phyloP scores from a whole-genome alignment of 37 sponge, comb jelly and placozoan species.

The Mnemiopsis leidyi region DNA sequence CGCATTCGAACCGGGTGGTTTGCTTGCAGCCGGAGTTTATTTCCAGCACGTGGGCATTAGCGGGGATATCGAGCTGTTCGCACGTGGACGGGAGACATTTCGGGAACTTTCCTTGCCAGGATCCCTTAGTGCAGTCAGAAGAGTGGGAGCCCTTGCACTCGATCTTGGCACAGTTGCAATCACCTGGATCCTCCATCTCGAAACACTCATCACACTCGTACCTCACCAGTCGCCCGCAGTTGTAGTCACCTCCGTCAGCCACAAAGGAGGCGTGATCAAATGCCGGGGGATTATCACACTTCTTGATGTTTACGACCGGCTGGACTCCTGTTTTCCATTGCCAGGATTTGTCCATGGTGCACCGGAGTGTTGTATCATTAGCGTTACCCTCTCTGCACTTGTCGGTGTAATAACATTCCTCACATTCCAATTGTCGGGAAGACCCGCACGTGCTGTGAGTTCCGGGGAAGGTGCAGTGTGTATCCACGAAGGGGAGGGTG shows the following conservation, averaged over 20 bases:
- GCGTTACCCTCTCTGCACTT: background rate
- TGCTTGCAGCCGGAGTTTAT: background rate
- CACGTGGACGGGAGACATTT: background rate
- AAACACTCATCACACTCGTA: slow-evolving; percentile 63
- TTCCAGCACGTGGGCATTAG: background rate
- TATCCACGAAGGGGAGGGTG: background rate
- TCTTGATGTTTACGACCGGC: background rate
- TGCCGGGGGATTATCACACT: background rate
- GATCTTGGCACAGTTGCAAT: slow-evolving; percentile 29
- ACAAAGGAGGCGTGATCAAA: slow-evolving; percentile 20
- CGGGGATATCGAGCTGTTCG: background rate
- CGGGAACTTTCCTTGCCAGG: slow-evolving; percentile 39
- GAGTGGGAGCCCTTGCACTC: background rate
- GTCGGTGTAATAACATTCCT: slow-evolving; percentile 41
- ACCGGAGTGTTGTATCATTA: background rate
- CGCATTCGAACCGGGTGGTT: background rate
- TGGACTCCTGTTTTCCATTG: background rate
- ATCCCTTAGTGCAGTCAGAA: background rate
- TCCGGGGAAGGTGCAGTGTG: background rate
- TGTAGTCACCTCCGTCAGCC: background rate
- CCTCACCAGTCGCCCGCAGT: slow-evolving; percentile 6
- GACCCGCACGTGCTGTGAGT: background rate
- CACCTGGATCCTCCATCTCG: slow-evolving; percentile 9
- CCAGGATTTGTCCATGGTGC: background rate
- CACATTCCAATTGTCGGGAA: slow-evolving; percentile 9